Percentiles rank a stretch among this genome's conserved stretches.
Conservation (phyloP, 2,113 vertebrate species). For the Gallinago paraguaiae region DNA sequence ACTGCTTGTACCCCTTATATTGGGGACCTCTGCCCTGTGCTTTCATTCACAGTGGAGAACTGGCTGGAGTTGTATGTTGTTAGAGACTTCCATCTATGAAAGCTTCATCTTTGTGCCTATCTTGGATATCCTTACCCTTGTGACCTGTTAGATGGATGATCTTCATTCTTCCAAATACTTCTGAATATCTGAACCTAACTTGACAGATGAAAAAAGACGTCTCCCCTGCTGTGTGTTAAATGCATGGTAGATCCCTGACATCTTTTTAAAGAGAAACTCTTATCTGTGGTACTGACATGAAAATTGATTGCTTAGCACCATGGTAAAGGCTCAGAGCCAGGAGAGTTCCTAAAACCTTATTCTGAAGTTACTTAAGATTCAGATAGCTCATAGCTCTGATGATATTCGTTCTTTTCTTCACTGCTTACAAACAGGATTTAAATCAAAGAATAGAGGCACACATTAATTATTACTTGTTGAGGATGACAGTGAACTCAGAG, state of each 20-base stretch:
- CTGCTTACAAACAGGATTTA: neutral
- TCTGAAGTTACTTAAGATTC: neutral
- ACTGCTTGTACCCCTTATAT: neutral
- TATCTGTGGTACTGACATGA: accelerated
- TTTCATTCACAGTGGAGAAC: neutral
- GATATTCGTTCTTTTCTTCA: neutral
- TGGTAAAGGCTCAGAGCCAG: neutral
- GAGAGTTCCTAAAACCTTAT: neutral
- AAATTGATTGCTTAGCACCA: neutral
- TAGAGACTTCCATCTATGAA: neutral
- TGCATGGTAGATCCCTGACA: neutral
- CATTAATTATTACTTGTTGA: neutral
- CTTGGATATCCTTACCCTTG: neutral
- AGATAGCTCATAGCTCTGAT: neutral
- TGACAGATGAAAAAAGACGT: neutral
- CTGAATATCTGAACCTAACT: neutral
- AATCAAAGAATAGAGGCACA: neutral
- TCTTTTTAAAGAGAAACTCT: neutral
- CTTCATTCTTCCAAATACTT: neutral
- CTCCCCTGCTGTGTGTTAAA: neutral
- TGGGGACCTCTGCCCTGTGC: neutral
- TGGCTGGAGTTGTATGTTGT: neutral
- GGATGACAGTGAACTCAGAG: neutral
- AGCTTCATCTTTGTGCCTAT: neutral
- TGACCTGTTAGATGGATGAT: neutral